Conservation (phyloP, 92 coral and sea anemone genomes). For the Epizoanthus stellaris region DNA sequence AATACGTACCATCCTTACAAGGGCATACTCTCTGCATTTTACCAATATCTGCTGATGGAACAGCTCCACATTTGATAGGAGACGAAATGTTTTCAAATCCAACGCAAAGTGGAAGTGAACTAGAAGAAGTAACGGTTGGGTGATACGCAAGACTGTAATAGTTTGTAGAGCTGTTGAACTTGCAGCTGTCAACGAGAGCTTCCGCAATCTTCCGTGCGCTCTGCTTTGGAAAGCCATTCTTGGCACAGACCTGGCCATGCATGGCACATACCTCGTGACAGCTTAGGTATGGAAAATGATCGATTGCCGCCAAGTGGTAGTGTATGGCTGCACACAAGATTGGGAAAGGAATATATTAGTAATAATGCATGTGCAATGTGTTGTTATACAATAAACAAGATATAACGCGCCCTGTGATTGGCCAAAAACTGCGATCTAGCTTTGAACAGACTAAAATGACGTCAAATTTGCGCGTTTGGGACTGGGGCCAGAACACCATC, state of each 20-base stretch:
- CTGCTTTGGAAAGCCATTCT: neutral
- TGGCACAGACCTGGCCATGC: neutral
- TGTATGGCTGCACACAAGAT: neutral
- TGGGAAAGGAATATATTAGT: no score
- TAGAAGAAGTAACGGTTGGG: neutral
- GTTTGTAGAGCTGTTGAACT: neutral
- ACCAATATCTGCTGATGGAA: neutral
- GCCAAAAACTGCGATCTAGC: no score
- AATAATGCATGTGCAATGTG: no score
- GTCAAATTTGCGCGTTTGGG: no score
- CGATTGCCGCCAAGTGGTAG: neutral
- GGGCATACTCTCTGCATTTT: conserved; percentile 13
- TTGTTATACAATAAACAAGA: no score
- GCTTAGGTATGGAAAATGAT: neutral
- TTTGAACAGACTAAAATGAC: no score
- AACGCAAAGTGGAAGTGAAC: neutral
- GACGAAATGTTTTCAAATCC: neutral
- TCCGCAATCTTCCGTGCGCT: neutral
- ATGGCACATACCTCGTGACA: conserved; percentile 6
- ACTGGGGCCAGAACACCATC: no score
- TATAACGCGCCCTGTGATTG: no score
- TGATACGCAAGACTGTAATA: neutral
- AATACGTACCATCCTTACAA: neutral
- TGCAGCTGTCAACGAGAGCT: neutral
- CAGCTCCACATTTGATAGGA: conserved; percentile 1